These are phyloP conservation scores for Calypte anna DNA, from an alignment of 2,113 vertebrate species.

Conservation along the genomic window DNA sequence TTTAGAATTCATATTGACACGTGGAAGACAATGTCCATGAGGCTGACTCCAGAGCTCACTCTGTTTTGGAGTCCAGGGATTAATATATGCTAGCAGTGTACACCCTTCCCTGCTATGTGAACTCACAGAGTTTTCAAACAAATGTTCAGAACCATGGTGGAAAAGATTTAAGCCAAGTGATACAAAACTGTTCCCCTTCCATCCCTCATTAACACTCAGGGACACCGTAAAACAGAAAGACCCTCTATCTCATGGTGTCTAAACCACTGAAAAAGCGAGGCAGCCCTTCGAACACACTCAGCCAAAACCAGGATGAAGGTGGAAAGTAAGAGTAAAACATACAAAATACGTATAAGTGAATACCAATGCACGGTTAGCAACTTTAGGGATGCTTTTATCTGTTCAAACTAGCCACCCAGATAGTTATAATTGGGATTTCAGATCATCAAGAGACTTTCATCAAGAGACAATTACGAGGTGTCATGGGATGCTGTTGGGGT, in stretches of 20 bases:
- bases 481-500: neutral
- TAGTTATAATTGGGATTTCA: neutral
- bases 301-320: neutral
- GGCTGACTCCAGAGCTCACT: neutral
- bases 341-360: rapidly evolving
- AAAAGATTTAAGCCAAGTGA: neutral
- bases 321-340: neutral
- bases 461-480: neutral
- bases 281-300: neutral
- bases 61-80: neutral
- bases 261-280: neutral
- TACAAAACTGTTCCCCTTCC: neutral
- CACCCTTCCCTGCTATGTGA: neutral
- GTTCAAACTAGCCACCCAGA: neutral
- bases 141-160: neutral
- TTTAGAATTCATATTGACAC: neutral
- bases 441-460: no score
- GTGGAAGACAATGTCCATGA: rapidly evolving
- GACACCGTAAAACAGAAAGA: neutral
- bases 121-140: neutral
- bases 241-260: rapidly evolving
- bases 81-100: rapidly evolving
- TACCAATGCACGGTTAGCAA: neutral
- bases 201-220: neutral
- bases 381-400: neutral